Evolutionary conservation across 2,113 vertebrate species (phyloP), one percentile per base, ranked within the genome.

Genomic region (Megaceryle maxima): DNA sequence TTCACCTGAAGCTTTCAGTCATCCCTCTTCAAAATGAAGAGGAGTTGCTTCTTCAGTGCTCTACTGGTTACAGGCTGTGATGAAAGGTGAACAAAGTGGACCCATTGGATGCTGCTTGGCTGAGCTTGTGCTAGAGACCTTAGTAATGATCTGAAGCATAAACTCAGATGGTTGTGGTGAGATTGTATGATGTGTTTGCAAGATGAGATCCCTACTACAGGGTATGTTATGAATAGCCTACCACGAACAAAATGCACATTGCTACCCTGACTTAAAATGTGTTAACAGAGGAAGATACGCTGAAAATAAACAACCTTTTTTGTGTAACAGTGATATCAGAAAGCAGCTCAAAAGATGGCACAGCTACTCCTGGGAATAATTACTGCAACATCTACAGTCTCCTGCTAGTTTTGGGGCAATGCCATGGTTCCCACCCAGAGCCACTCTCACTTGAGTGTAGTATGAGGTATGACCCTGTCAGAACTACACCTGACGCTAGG

Each of bases 401-500:
- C n/a, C 21, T 15, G 28, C 18, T 21, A 28, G 28, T 51, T 95
- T 11, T 73, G 59, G 79, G 82, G 29, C 39, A 76, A 26, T n/a
- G 48, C 28, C 57, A 41, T 0, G 0, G 26, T 5, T 66, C 35
- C 62, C 21, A 83, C 16, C 7, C 48, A 74, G 51, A 81, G 19
- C 25, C 9, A 11, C 44, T 80, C 31, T 44, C 1, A 0, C 20
- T 56, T 53, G 29, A 0, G 1, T 50, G 57, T 33, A 62, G 44
- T 59, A 74, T 53, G 31, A 76, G 35, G 6, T 83, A 24, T 3
- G 4, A 62, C 7, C 28, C 59, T 41, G 31, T n/a, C 28, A 88
- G 50, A 88, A 41, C 28, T 41, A 25, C 15, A 37, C 0, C 0
- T 8, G n/a, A 44, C 33, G 26, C 28, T 13, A 74, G 21, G 44